phyloP scores from a whole-genome alignment of 64 coral and sea anemone species.

The Pachyseris speciosa region DNA sequence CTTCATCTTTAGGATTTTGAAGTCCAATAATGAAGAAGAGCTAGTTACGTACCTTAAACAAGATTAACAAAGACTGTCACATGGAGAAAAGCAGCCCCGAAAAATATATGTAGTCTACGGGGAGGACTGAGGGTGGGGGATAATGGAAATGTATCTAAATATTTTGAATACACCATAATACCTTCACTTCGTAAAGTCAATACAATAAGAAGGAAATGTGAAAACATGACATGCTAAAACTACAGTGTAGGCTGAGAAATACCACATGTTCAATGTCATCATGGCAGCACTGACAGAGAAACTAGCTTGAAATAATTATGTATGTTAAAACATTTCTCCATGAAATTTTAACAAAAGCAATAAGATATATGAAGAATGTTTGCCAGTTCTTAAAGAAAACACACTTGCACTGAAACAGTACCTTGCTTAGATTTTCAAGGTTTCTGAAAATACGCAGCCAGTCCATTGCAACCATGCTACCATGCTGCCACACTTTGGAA shows the following conservation, averaged over 20 bases:
- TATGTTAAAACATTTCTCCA: neutral
- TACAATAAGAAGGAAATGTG: too few species aligned
- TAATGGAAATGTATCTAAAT: too few species aligned
- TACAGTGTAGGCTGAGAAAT: too few species aligned
- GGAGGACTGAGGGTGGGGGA: too few species aligned
- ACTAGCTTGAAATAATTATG: too few species aligned
- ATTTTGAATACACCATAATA: too few species aligned
- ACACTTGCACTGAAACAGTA: neutral
- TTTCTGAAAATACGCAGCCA: conserved; percentile 30
- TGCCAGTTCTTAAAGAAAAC: neutral
- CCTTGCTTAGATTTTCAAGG: conserved; percentile 26
- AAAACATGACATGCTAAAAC: too few species aligned
- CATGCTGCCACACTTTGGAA: conserved; percentile 49
- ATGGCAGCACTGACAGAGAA: too few species aligned
- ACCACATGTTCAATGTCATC: too few species aligned
- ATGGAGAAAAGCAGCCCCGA: neutral
- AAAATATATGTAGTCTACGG: too few species aligned
- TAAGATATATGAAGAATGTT: neutral
- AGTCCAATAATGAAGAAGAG: conserved; percentile 35
- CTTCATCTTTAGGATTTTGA: conserved; percentile 26
- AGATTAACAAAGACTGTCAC: neutral
- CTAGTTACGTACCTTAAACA: conserved; percentile 23
- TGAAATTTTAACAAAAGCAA: neutral
- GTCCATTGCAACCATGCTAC: conserved; percentile 6
- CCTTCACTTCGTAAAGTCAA: too few species aligned